phyloP scores from a whole-genome alignment of 2,113 vertebrate species.

The Scopus umbretta region DNA sequence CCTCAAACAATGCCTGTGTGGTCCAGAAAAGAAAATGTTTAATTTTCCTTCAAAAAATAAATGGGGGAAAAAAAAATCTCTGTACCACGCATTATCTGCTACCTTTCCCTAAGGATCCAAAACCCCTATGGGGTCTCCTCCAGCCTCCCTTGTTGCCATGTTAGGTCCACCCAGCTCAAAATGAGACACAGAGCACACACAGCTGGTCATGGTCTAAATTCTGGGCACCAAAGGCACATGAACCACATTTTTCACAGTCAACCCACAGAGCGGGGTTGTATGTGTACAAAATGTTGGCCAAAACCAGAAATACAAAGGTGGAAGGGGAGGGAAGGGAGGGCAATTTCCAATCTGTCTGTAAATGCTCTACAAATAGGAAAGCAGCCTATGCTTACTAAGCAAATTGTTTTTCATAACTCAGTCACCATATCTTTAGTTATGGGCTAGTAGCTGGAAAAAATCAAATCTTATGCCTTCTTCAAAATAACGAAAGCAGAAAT shows the following conservation, averaged over 20 bases:
- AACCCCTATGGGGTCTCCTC: neutral
- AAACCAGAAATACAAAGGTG: neutral
- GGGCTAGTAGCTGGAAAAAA: neutral
- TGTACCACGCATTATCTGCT: neutral
- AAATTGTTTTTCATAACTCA: neutral
- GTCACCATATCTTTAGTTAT: neutral
- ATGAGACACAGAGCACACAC: neutral
- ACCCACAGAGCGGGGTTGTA: accelerated
- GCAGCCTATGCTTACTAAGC: neutral
- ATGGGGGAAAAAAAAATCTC: neutral
- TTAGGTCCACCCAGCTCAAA: neutral
- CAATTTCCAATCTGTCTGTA: neutral
- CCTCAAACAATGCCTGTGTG: neutral
- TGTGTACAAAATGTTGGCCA: neutral
- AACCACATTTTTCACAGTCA: neutral
- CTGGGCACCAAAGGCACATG: neutral
- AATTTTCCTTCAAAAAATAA: neutral
- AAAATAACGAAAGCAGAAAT: neutral
- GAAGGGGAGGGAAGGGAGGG: neutral
- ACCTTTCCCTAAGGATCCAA: neutral
- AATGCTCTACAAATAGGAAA: neutral
- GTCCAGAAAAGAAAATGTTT: neutral
- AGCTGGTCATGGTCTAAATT: neutral
- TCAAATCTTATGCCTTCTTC: neutral
- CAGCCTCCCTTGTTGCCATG: neutral